Evolutionary conservation across 92 coral and sea anemone species (phyloP).

Genomic region (Blastomussa wellsi): DNA sequence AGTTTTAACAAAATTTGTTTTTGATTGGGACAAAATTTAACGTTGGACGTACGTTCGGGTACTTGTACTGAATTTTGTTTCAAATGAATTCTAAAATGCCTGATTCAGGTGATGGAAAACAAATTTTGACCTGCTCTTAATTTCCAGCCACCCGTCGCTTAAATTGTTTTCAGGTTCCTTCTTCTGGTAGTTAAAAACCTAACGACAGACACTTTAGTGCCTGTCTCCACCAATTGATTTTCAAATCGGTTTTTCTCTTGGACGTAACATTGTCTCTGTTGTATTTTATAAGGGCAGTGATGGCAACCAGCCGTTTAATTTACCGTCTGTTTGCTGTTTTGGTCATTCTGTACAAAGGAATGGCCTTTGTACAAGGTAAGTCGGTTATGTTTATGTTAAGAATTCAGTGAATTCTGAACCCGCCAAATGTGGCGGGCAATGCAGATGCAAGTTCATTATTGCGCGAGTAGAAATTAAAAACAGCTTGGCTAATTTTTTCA

Average conservation of each 20-base stretch:
- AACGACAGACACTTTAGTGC: neutral
- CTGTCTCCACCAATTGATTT: neutral
- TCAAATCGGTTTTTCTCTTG: neutral
- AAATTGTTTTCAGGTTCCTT: neutral
- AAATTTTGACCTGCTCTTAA: slow-evolving; percentile 21
- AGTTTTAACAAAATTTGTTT: neutral
- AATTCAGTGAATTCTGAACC: neutral
- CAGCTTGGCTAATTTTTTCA: neutral
- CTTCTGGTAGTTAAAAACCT: neutral
- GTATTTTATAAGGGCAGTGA: neutral
- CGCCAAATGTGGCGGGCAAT: neutral
- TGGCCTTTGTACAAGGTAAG: slow-evolving; percentile 37
- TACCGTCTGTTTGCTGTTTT: neutral
- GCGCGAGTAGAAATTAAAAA: neutral
- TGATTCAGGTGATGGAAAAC: slow-evolving; percentile 3
- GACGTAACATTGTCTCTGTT: neutral
- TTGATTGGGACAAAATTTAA: neutral
- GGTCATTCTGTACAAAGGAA: neutral
- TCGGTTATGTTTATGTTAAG: neutral
- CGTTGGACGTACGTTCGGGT: neutral
- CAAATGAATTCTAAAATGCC: neutral
- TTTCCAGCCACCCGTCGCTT: slow-evolving; percentile 26
- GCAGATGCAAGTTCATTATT: neutral
- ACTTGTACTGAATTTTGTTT: neutral
- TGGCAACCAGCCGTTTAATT: slow-evolving; percentile 13